Base-by-base conservation (phyloP, 2,888 invertebrate species). In the Lithophane leautieri region DNA sequence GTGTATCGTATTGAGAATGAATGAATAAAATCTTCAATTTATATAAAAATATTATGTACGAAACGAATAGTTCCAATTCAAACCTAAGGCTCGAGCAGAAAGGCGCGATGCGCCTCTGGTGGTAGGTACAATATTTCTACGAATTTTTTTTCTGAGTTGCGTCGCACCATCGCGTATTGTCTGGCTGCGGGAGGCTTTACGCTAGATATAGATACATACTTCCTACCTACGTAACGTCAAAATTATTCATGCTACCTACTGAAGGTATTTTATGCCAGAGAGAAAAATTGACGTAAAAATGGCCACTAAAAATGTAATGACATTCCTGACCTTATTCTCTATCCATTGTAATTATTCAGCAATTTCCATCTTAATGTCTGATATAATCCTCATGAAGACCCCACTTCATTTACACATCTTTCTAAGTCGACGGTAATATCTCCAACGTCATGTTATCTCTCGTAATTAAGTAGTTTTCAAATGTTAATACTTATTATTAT, bases 321-420 rank as follows among this genome's bases (percentile, higher is more conserved):
- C 40, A 68, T 58, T 61, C 42, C 61, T 73, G 62, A 44, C 71
- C 82, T 76, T 65, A 25, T 73, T 72, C n/a, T 12, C 65, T 22
- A 42, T 68, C 62, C 50, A 69, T 72, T 68, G 58, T 75, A 66
- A 83, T 83, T 80, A 83, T 83, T 75, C 81, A 76, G 71, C 56
- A 12, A 83, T 81, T 83, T 73, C 66, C 73, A 83, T 76, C 71
- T 69, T 67, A 76, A 83, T 81, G 73, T 54, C 62, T 65, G 63
- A 66, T 73, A 42, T 69, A 63, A 79, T 80, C 72, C 60, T 76
- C 34, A 76, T 40, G 63, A 76, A 76, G 68, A 62, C 73, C 47
- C 58, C 68, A 68, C 68, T 83, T 70, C 22, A 56, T 73, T 72
- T 34, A 63, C 69, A 76, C 40, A 72, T 76, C 28, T 69, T 65